Conservation (phyloP, 1,140 invertebrate genomes). For the Telenomus remus region DNA sequence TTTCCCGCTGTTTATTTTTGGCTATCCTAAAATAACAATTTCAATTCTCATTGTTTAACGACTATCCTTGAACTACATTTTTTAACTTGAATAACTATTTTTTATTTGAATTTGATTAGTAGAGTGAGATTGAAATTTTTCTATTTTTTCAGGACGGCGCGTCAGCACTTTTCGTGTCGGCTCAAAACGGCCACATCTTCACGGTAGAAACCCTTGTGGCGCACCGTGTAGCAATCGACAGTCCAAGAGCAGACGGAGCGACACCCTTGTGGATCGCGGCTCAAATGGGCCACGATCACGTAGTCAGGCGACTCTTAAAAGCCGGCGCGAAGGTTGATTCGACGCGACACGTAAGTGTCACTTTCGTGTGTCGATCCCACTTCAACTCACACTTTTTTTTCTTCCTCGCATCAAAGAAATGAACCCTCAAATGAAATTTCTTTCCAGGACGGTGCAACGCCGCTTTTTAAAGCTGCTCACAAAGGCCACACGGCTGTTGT, state of each 20-base stretch:
- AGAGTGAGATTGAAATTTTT: not conserved
- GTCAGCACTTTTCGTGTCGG: constrained; percentile 91
- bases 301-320: constrained; percentile 85
- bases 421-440: constrained; percentile 13
- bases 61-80: not conserved
- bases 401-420: not conserved
- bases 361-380: constrained; percentile 34
- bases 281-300: constrained; percentile 92
- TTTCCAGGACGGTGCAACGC: constrained; percentile 90
- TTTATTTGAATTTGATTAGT: no score
- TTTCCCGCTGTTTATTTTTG: constrained; percentile 20
- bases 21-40: not conserved
- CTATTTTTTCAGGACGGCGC: constrained; percentile 83
- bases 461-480: constrained; percentile 94
- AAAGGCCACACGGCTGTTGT: constrained; percentile 94
- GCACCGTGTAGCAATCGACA: constrained; percentile 83
- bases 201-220: constrained; percentile 82
- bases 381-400: not conserved
- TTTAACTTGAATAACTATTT: no score
- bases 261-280: constrained; percentile 94
- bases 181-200: constrained; percentile 91
- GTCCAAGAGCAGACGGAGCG: constrained; percentile 85
- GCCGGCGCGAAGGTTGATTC: constrained; percentile 87
- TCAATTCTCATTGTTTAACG: not conserved
- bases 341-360: constrained; percentile 82